Percentiles rank a stretch among this genome's conserved stretches.
These are phyloP conservation scores for Pharmacophagus antenor DNA, from an alignment of 2,888 invertebrate genomes.

Conservation along the genomic window DNA sequence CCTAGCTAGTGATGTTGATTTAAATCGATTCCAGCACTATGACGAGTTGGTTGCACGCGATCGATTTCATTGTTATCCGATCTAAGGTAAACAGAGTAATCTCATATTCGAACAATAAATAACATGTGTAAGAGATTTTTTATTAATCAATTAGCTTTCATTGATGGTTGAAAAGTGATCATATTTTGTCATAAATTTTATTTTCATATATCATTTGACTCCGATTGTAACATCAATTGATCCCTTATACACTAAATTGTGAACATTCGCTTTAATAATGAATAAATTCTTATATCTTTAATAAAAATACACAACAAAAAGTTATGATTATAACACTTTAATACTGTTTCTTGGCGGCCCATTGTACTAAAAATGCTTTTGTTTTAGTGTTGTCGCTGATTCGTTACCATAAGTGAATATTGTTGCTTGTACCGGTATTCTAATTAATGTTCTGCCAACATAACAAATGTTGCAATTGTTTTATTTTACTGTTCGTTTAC, in stretches of 20 bases:
- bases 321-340: not conserved
- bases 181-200: too few species aligned
- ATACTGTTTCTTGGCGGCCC: not conserved
- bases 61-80: slow-evolving; percentile 14
- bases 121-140: too few species aligned
- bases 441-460: slow-evolving; percentile 27
- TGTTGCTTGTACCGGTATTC: slow-evolving; percentile 10
- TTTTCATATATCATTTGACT: too few species aligned
- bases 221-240: too few species aligned
- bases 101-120: too few species aligned
- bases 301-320: too few species aligned
- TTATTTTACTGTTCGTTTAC: slow-evolving; percentile 12
- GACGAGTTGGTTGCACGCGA: slow-evolving; percentile 2
- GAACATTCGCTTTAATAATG: too few species aligned
- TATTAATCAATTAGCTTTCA: too few species aligned
- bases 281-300: too few species aligned
- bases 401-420: slow-evolving; percentile 22
- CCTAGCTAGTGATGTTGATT: slow-evolving; percentile 17
- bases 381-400: slow-evolving; percentile 10
- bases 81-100: too few species aligned
- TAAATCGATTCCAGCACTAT: slow-evolving; percentile 18
- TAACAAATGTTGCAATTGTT: slow-evolving; percentile 17
- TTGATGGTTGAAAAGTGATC: too few species aligned
- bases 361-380: slow-evolving; percentile 19
- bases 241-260: too few species aligned